These are phyloP conservation scores for Lepus oiostolus DNA, from an alignment of 2,797 vertebrate genomes.

Conservation along the genomic window DNA sequence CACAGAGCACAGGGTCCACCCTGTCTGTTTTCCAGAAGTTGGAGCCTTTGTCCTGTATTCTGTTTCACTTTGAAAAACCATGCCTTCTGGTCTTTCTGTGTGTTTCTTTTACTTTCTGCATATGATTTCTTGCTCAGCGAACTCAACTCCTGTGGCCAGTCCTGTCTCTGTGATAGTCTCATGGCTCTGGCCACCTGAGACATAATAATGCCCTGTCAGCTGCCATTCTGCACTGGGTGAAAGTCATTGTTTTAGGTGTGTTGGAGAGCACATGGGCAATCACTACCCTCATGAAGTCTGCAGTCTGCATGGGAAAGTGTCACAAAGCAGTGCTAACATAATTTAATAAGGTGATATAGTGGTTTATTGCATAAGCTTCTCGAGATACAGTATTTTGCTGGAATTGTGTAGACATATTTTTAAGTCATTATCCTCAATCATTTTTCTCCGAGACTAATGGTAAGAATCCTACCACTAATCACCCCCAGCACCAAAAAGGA, in stretches of 20 bases:
- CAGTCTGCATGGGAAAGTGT: background rate
- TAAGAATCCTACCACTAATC: background rate
- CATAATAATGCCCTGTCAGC: background rate
- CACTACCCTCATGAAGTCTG: background rate
- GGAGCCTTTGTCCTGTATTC: background rate
- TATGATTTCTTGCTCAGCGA: background rate
- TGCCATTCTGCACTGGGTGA: background rate
- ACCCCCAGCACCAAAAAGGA: background rate
- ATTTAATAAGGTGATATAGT: background rate
- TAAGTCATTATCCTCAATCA: background rate
- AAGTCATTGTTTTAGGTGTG: background rate
- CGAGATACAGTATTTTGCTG: background rate
- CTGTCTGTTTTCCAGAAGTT: background rate
- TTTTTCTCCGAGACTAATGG: background rate
- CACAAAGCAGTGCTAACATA: background rate
- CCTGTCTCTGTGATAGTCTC: background rate
- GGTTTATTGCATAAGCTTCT: background rate
- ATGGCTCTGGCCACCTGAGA: background rate
- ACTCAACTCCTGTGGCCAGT: background rate
- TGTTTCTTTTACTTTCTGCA: background rate
- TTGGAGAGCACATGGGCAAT: background rate
- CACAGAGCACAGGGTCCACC: background rate
- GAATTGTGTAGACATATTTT: background rate
- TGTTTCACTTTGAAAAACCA: background rate
- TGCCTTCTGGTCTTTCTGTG: background rate